These are phyloP conservation scores for Ochropleura plecta DNA, from an alignment of 2,888 invertebrate species.

Conservation along the genomic window DNA sequence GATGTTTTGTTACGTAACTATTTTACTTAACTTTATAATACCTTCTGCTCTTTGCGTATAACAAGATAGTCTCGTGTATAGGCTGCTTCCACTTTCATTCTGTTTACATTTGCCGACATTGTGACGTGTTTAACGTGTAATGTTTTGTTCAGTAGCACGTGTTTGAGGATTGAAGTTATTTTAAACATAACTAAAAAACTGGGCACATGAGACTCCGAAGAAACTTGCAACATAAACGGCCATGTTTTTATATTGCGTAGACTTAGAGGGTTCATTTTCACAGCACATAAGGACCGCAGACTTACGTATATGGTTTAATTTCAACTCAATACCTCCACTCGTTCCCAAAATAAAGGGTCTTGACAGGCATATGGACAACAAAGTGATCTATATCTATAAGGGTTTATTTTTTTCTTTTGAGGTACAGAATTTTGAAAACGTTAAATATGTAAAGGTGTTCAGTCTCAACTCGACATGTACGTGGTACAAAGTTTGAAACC, in stretches of 20 bases:
- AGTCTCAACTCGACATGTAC: not conserved
- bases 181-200: not conserved
- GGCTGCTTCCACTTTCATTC: constrained; percentile 33
- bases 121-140: constrained; percentile 26
- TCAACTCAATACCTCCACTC: too few species aligned
- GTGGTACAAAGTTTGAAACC: not conserved
- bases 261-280: too few species aligned
- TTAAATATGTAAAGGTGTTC: not conserved
- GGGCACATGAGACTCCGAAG: too few species aligned
- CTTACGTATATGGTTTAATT: too few species aligned
- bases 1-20: not conserved
- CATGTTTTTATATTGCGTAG: too few species aligned
- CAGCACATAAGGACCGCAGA: too few species aligned
- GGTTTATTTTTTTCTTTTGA: too few species aligned
- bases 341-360: too few species aligned
- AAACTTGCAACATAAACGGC: too few species aligned
- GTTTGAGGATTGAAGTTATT: not conserved
- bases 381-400: too few species aligned
- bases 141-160: constrained; percentile 17
- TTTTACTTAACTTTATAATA: not conserved
- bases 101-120: constrained; percentile 27
- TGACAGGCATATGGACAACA: too few species aligned
- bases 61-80: constrained; percentile 13
- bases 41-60: constrained; percentile 1
- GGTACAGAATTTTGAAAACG: too few species aligned